Base-by-base conservation (phyloP, 1,140 invertebrate species). In the Marisa cornuarietis region DNA sequence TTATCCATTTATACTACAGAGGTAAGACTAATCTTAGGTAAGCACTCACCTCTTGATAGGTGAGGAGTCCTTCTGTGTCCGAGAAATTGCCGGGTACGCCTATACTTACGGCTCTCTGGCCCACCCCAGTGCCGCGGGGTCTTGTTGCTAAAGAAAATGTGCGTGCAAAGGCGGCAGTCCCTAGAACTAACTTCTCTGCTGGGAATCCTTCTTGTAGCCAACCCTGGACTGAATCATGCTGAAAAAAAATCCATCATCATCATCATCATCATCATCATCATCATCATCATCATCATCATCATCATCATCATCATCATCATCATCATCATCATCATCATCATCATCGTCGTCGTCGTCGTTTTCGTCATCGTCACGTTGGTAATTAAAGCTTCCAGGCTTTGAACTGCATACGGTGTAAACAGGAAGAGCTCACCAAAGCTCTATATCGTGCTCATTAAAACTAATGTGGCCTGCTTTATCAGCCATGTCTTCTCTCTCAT, bases 131-230 rank as follows among this genome's bases (percentile, higher is more conserved):
- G 14, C 76, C 78, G 14, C 22, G 10, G 14, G 81, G 81, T 61
- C 73, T 24, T 20, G 81, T 61, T 3, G 58, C 51, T 63, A 85
- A 68, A 51, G 76, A 77, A 74, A 83, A 85, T 7, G 74, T 66
- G 4, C 83, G 31, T 13, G 81, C 84, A 61, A 82, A 85, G 5
- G 74, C 81, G 0, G 83, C 61, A 18, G 81, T 69, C 6, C 81
- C 83, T 24, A 85, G 72, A 8, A 83, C 79, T 8, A 85, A 18
- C 62, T 85, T 85, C 84, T 98, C 95, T 87, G 97, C 97, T 1
- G 98, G 97, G 22, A 97, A 96, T 49, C 98, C 97, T 81, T 71
- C 81, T 22, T 81, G 71, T 20, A 86, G 61, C 84, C 85, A 85
- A n/a, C 85, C 85, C 24, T 81, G 82, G 54, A 89, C 84, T n/a